Base-by-base conservation (phyloP, 2,888 invertebrate species). In the Spialia ferax region DNA sequence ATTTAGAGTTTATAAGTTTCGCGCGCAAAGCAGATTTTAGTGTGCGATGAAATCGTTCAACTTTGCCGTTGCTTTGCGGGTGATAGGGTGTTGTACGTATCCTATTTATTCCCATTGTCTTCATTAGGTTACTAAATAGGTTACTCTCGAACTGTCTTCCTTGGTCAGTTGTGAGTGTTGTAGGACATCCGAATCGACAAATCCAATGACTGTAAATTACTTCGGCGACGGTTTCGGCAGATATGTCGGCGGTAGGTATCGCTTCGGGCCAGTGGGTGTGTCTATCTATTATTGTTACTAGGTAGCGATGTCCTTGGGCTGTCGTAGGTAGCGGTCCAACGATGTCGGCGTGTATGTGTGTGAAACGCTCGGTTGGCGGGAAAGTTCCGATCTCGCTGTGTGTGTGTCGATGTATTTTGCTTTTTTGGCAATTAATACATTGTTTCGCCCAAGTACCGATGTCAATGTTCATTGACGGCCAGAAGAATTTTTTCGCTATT, bases 81-180 rank as follows among this genome's bases (percentile, higher is more conserved):
- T 48, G 45, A 48, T 48, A 48, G 18, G 45, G 45, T 20, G 45
- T 48, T 48, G 68, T 68, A 0, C 68, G 62, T 38, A 45, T 57
- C 13, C 42, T 61, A 13, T 62, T 26, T 7, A 65, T 45, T 2
- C 69, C 69, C 38, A 66, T 20, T 35, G 23, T 22, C n/a, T 54
- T 29, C 42, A 65, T 29, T 13, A 67, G 60, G 2, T 55, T 48
- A 3, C 5, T 38, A 60, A 70, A 69, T 13, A 67, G 26, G 6
- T 59, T 38, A 20, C 69, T 69, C 42, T 70, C 70, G 48, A 70
- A 68, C 15, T 64, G 63, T 38, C 61, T 61, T 45, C 70, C 70
- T 45, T 64, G 64, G 22, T 68, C 68, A 3, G 52, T 65, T 26
- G 65, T 70, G 8, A 68, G 7, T 18, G 26, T 54, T 0, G 18